These are phyloP conservation scores for Drosophila picticornis DNA, from an alignment of 2,888 invertebrate species.

Conservation along the genomic window DNA sequence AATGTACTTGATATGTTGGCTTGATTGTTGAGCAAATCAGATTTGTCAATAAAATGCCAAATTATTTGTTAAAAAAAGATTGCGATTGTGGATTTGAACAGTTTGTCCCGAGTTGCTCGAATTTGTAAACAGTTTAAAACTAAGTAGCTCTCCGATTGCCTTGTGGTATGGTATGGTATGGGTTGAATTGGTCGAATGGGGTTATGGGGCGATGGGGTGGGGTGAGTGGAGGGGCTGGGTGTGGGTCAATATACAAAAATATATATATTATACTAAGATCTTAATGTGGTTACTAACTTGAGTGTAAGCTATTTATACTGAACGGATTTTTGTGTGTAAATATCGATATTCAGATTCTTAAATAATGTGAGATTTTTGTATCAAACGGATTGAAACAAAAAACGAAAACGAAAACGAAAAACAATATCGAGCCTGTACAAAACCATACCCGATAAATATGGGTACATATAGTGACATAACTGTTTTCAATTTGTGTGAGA, in stretches of 20 bases:
- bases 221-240: neutral
- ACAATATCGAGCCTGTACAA: slow-evolving; percentile 8
- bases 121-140: slow-evolving; percentile 32
- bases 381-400: slow-evolving; percentile 22
- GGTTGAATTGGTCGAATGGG: slow-evolving; percentile 6
- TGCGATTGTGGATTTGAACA: neutral
- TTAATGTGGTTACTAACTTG: slow-evolving; percentile 39
- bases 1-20: slow-evolving; percentile 19
- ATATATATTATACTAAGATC: slow-evolving; percentile 40
- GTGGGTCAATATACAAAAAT: slow-evolving; percentile 29
- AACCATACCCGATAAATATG: neutral
- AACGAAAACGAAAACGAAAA: slow-evolving; percentile 14
- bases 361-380: slow-evolving; percentile 40
- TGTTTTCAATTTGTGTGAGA: neutral
- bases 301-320: slow-evolving; percentile 45
- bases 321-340: slow-evolving; percentile 40
- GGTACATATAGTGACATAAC: neutral
- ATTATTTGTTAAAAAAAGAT: neutral
- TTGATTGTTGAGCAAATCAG: slow-evolving; percentile 27
- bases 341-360: slow-evolving; percentile 47
- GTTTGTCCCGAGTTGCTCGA: slow-evolving; percentile 6
- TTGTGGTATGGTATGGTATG: slow-evolving; percentile 24
- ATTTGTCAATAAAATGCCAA: slow-evolving; percentile 24
- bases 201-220: neutral
- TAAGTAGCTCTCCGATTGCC: slow-evolving; percentile 61